phyloP scores from a whole-genome alignment of 1,140 invertebrate species.

The Phenacoccus solenopsis region DNA sequence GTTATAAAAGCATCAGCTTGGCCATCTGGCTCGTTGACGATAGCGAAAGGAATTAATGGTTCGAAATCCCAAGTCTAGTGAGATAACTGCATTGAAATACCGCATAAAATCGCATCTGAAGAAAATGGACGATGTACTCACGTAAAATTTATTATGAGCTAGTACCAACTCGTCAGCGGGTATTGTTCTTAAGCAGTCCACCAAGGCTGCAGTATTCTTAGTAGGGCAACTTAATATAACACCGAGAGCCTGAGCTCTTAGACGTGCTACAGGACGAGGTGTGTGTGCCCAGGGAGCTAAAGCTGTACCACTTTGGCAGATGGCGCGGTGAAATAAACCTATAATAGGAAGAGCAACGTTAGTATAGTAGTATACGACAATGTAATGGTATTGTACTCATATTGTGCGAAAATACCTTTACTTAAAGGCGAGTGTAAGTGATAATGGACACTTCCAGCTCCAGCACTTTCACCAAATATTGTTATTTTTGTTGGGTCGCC shows the following conservation, averaged over 20 bases:
- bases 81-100: no score
- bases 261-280: background rate
- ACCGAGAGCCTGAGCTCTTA: background rate
- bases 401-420: constrained; percentile 38
- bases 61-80: background rate
- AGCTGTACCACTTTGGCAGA: constrained; percentile 46
- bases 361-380: no score
- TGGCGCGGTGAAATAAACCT: constrained; percentile 33
- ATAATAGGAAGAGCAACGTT: no score
- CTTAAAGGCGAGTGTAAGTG: constrained; percentile 47
- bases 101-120: no score
- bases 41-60: background rate
- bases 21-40: background rate
- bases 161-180: background rate
- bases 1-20: background rate
- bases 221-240: background rate
- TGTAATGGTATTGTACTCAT: no score
- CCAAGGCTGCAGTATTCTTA: background rate
- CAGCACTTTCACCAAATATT: constrained; percentile 52
- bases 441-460: constrained; percentile 43
- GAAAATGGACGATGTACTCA: background rate
- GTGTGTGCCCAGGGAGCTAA: constrained; percentile 46
- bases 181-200: background rate
- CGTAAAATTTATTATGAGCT: background rate
- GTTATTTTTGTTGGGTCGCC: constrained; percentile 55